phyloP scores from a whole-genome alignment of 2,888 invertebrate genomes.

The Alviniconcha strummeri region DNA sequence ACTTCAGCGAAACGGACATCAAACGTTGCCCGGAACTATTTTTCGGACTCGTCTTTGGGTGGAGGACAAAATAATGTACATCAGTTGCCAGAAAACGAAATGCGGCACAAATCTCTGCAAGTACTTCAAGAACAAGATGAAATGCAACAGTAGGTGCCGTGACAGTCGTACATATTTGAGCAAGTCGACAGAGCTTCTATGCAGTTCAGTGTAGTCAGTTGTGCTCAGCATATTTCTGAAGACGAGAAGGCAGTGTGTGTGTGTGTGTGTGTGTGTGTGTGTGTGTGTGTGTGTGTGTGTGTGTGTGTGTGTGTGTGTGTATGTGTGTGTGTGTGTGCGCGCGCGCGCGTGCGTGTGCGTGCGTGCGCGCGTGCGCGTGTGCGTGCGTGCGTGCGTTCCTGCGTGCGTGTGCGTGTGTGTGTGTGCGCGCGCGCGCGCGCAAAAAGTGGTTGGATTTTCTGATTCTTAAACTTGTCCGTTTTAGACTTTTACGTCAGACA shows the following conservation, averaged over 20 bases:
- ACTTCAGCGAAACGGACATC: too few species aligned
- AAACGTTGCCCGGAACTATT: too few species aligned
- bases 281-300: constrained; percentile 11
- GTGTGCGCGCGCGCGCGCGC: background rate
- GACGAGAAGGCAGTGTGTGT: background rate
- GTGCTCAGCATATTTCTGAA: background rate
- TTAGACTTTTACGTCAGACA: too few species aligned
- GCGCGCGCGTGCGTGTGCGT: background rate
- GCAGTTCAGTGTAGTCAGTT: background rate
- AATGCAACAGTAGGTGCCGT: background rate
- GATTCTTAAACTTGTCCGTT: too few species aligned
- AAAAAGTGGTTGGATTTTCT: too few species aligned
- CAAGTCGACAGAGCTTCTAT: background rate
- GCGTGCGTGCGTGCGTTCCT: background rate
- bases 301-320: constrained; percentile 11
- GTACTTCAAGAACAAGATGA: background rate
- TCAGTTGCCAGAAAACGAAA: background rate
- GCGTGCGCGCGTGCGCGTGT: background rate
- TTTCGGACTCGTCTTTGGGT: too few species aligned
- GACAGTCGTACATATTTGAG: background rate
- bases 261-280: constrained; percentile 6
- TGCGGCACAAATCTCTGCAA: background rate
- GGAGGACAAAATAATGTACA: background rate
- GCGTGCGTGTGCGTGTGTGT: background rate
- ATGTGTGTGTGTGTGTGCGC: background rate